Percentiles rank a stretch among this genome's conserved stretches.
These are phyloP conservation scores for Xerus rutilus DNA, from an alignment of 2,797 vertebrate genomes.

Conservation along the genomic window DNA sequence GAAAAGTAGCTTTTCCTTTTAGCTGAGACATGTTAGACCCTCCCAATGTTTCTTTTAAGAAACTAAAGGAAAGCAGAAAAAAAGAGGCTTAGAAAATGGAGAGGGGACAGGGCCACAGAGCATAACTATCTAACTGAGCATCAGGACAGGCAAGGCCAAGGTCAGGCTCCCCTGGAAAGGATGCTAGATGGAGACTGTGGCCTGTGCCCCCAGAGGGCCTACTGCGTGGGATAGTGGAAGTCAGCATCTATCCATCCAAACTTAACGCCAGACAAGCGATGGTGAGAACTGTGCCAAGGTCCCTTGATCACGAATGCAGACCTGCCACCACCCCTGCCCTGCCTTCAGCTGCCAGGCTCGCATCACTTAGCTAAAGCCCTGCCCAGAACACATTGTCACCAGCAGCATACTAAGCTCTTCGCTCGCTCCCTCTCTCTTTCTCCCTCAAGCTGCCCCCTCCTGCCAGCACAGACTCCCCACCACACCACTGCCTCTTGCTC, in stretches of 20 bases:
- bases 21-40: not conserved
- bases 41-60: slow-evolving; percentile 44
- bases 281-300: not conserved
- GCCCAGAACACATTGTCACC: not conserved
- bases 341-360: not conserved
- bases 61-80: slow-evolving; percentile 39
- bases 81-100: not conserved
- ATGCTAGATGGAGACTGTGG: not conserved
- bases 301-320: not conserved
- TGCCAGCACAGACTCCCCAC: too few relatives aligned
- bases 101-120: too few relatives aligned
- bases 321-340: not conserved
- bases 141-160: not conserved
- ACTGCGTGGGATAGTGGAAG: not conserved
- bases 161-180: not conserved
- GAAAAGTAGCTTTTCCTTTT: not conserved
- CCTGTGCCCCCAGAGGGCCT: not conserved
- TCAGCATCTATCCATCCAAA: not conserved
- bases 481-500: not conserved
- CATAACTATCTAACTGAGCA: not conserved
- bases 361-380: not conserved
- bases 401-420: not conserved
- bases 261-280: fast-evolving
- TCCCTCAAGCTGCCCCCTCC: not conserved
- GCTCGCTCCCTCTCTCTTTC: not conserved